Conservation (phyloP, 53 echinoderm and acorn worm genomes). For the Astropecten irregularis region DNA sequence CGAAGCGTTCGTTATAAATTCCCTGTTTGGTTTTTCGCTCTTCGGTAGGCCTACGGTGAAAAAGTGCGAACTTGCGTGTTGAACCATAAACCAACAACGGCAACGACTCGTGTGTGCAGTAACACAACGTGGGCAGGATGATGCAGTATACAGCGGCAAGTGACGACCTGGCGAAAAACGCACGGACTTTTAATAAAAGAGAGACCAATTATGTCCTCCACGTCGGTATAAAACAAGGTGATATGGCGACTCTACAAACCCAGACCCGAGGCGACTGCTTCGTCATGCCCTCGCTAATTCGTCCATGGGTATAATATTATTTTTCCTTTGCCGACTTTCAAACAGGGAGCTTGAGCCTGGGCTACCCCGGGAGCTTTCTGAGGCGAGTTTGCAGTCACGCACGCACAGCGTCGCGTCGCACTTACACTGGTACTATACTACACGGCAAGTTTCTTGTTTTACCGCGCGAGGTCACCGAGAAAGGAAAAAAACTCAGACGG, state of each 20-base stretch:
- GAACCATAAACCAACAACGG: no score
- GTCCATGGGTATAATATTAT: constrained; percentile 8
- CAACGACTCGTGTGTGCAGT: no score
- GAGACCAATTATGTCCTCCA: no score
- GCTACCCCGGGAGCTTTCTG: constrained; percentile 21
- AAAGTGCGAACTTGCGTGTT: no score
- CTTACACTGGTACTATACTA: background rate
- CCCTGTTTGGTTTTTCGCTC: no score
- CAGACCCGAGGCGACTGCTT: constrained; percentile 11
- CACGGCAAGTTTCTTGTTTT: no score
- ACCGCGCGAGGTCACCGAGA: constrained; percentile 48
- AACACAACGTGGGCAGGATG: background rate
- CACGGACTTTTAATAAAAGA: background rate
- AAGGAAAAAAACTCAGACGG: constrained; percentile 8
- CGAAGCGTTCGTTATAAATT: no score
- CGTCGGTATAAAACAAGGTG: background rate
- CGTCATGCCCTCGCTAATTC: background rate
- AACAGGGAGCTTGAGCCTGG: background rate
- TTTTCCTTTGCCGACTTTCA: no score
- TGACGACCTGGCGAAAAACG: background rate
- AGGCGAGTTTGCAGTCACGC: constrained; percentile 4
- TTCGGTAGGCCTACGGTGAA: no score
- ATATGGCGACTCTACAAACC: background rate
- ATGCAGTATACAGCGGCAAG: background rate
- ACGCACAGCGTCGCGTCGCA: background rate